phyloP scores from a whole-genome alignment of 2,797 vertebrate genomes.

The Rallus crepitans region DNA sequence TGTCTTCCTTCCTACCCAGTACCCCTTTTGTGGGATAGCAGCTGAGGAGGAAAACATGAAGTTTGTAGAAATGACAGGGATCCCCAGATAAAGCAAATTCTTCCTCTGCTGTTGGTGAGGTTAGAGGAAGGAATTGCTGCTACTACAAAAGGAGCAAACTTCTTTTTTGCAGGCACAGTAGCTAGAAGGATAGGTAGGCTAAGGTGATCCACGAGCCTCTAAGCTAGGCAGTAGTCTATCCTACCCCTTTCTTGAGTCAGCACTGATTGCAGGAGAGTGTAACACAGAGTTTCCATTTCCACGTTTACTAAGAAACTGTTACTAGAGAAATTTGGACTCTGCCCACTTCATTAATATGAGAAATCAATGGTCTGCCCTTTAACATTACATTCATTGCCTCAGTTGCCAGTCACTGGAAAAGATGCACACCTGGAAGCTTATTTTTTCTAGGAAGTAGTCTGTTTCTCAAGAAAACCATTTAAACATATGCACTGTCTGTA shows the following conservation, averaged over 20 bases:
- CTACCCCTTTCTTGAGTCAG: neutral
- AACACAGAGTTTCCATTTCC: neutral
- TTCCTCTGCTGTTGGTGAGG: neutral
- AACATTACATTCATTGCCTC: neutral
- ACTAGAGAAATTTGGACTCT: neutral
- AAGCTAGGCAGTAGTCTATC: neutral
- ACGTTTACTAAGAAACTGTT: neutral
- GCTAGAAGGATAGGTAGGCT: neutral
- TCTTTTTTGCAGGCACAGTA: neutral
- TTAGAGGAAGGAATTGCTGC: neutral
- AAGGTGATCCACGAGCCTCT: neutral
- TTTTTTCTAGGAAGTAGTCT: neutral
- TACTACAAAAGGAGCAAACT: neutral
- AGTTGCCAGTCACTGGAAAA: neutral
- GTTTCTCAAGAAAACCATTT: neutral
- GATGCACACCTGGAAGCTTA: neutral
- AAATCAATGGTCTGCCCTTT: neutral
- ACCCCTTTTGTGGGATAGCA: neutral
- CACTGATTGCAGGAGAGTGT: neutral
- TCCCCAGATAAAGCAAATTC: neutral
- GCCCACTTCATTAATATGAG: neutral
- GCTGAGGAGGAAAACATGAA: neutral
- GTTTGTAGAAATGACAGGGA: neutral
- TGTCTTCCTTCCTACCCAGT: neutral
- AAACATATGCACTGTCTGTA: neutral